phyloP scores from a whole-genome alignment of 64 coral and sea anemone genomes.

The Pocillopora verrucosa region DNA sequence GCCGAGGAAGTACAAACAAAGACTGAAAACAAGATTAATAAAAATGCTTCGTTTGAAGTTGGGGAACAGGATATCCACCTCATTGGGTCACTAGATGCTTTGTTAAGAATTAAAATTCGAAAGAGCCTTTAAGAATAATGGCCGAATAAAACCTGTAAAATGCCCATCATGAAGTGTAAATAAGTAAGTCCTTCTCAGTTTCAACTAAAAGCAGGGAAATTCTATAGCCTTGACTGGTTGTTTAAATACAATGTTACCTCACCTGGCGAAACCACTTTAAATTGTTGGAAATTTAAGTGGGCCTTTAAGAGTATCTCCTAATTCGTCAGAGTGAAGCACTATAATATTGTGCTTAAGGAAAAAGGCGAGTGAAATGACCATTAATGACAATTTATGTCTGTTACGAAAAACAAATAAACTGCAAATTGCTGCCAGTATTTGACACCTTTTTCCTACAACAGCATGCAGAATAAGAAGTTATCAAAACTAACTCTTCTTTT shows the following conservation, averaged over 20 bases:
- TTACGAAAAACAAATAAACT: constrained; percentile 22
- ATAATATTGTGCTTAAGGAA: background rate
- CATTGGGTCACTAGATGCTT: background rate
- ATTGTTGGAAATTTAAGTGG: constrained; percentile 13
- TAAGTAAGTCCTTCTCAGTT: background rate
- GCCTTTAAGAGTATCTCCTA: background rate
- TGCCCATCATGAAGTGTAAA: background rate
- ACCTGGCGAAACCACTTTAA: constrained; percentile 23
- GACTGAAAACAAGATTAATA: constrained; percentile 13
- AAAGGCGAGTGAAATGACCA: background rate
- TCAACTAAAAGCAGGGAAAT: background rate
- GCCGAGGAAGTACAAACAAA: constrained; percentile 2
- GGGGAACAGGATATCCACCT: background rate
- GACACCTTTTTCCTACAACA: constrained; percentile 33
- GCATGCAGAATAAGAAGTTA: background rate
- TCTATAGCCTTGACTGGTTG: constrained; percentile 8
- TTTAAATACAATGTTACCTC: constrained; percentile 38
- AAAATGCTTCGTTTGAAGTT: background rate
- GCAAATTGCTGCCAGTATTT: constrained; percentile 36
- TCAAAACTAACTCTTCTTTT: background rate
- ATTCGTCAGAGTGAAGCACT: background rate
- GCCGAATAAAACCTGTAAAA: background rate
- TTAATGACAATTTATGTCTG: constrained; percentile 13
- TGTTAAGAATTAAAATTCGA: background rate
- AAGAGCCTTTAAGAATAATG: background rate